Conservation (phyloP, 2,888 invertebrate species). For the Tetanocera ferruginea region DNA sequence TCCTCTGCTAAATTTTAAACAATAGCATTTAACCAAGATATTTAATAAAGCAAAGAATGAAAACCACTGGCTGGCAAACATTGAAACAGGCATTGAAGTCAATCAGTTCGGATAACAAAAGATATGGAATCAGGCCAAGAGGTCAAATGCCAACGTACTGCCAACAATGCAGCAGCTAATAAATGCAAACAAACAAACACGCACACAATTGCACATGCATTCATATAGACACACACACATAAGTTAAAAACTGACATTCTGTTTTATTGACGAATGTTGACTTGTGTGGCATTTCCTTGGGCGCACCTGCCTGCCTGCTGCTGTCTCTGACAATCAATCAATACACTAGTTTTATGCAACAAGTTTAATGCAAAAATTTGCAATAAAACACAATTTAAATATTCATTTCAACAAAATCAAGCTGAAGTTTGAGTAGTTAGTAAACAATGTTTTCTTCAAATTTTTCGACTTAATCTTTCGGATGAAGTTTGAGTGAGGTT, state of each 20-base stretch:
- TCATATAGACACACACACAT: not conserved
- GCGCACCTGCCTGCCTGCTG: not conserved
- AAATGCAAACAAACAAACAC: not conserved
- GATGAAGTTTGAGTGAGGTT: too few relatives aligned
- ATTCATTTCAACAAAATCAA: not conserved
- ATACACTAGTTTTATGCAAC: not conserved
- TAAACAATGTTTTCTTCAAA: too few relatives aligned
- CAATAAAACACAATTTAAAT: not conserved
- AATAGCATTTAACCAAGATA: not conserved
- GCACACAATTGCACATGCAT: not conserved
- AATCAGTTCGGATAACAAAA: constrained; percentile 10
- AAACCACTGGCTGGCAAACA: not conserved
- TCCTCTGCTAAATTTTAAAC: not conserved
- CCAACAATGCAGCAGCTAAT: not conserved
- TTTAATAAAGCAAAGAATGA: not conserved
- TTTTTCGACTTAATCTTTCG: too few relatives aligned
- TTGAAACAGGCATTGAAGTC: constrained; percentile 1
- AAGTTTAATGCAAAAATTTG: not conserved
- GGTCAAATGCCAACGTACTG: constrained; percentile 8
- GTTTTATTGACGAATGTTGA: constrained; percentile 20
- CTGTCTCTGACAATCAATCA: not conserved
- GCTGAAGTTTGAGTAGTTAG: too few relatives aligned
- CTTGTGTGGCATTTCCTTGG: constrained; percentile 17
- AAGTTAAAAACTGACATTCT: not conserved
- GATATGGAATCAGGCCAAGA: constrained; percentile 15